phyloP scores from a whole-genome alignment of 2,797 vertebrate species.

The Rousettus madagascariensis region DNA sequence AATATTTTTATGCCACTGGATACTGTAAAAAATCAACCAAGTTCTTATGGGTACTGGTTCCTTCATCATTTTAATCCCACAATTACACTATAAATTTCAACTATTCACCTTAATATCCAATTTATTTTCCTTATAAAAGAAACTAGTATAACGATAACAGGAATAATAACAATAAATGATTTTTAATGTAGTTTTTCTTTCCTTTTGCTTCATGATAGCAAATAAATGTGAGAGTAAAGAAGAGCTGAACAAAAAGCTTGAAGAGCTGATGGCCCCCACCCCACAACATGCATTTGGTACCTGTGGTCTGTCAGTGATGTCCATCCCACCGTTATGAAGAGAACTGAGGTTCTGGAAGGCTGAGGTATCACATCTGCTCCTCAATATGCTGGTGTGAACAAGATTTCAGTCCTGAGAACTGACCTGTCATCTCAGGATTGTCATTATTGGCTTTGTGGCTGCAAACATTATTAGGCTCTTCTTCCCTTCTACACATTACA shows the following conservation, averaged over 20 bases:
- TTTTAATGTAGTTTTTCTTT: neutral
- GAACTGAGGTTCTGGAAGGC: no score
- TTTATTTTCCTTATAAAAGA: neutral
- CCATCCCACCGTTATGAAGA: neutral
- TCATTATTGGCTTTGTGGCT: neutral
- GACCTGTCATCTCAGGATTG: neutral
- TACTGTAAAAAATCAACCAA: neutral
- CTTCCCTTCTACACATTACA: neutral
- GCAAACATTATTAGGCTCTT: neutral
- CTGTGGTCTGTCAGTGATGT: rapidly evolving
- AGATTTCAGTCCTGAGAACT: neutral
- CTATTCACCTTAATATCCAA: neutral
- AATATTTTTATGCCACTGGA: neutral
- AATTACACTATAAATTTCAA: neutral
- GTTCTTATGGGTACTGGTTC: neutral
- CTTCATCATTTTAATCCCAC: neutral
- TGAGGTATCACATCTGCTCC: neutral
- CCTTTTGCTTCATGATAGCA: neutral
- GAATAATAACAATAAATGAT: neutral
- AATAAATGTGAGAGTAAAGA: neutral
- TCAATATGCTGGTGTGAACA: neutral
- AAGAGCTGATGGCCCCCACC: neutral
- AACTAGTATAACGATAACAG: neutral
- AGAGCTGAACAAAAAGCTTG: neutral
- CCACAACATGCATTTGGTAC: no score